phyloP scores from a whole-genome alignment of 2,113 vertebrate species.

The Psettodes erumei region DNA sequence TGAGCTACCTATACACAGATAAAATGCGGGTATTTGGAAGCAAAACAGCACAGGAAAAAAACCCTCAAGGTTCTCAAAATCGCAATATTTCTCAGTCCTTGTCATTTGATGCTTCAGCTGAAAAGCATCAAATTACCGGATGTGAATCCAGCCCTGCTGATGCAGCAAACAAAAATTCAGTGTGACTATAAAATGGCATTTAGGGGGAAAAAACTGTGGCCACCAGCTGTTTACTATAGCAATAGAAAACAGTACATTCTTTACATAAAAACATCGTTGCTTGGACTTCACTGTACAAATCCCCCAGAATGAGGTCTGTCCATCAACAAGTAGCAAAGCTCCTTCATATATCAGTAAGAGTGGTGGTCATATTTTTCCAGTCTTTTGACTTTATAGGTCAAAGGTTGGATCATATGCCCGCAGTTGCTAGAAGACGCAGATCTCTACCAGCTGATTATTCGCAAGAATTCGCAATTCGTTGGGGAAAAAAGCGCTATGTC shows the following conservation, averaged over 20 bases:
- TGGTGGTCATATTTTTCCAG: neutral
- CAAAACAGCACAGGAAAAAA: slow-evolving; percentile 20
- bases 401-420: neutral
- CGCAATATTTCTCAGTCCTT: neutral
- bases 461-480: neutral
- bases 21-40: slow-evolving; percentile 39
- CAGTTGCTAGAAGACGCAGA: neutral
- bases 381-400: neutral
- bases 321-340: neutral
- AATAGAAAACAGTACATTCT: slow-evolving; percentile 43
- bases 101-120: slow-evolving; percentile 5
- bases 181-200: slow-evolving; percentile 5
- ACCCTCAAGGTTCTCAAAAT: neutral
- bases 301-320: neutral
- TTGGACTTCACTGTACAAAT: slow-evolving; percentile 21
- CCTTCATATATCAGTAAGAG: neutral
- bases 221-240: slow-evolving; percentile 41
- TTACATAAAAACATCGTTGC: slow-evolving; percentile 38
- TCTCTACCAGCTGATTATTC: neutral
- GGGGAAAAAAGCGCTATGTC: too few species aligned
- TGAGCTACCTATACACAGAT: slow-evolving; percentile 26
- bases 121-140: too few species aligned
- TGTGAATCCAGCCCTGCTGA: slow-evolving; percentile 12
- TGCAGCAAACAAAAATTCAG: neutral
- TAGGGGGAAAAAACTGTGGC: slow-evolving; percentile 1